Conservation (phyloP, 2,113 vertebrate genomes). For the Brachypteracias leptosomus region DNA sequence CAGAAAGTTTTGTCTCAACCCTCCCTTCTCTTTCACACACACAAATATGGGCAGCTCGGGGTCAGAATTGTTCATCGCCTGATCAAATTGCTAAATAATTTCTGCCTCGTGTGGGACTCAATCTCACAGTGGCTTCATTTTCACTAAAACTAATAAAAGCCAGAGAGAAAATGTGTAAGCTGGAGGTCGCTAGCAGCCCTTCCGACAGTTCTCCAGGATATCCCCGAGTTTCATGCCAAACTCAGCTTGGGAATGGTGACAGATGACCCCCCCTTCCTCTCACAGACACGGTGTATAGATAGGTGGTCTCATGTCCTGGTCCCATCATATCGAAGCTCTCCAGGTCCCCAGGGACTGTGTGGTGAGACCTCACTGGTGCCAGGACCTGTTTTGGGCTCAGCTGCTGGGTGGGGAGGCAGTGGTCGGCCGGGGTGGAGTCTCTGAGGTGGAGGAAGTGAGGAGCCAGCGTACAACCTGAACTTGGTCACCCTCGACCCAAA, state of each 20-base stretch:
- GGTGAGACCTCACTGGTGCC: background rate
- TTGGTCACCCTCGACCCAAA: constrained; percentile 20
- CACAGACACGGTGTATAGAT: background rate
- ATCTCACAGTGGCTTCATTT: background rate
- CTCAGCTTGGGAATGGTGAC: background rate
- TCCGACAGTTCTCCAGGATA: background rate
- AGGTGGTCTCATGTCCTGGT: background rate
- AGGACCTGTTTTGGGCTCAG: background rate
- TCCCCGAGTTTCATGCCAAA: background rate
- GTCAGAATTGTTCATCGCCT: background rate
- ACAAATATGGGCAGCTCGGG: background rate
- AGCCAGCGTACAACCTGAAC: constrained; percentile 46
- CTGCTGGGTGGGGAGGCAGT: background rate
- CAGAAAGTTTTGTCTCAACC: background rate
- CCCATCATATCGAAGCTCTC: fast-evolving
- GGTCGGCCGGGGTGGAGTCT: background rate
- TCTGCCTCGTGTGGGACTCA: background rate
- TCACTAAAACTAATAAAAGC: background rate
- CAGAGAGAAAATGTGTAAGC: background rate
- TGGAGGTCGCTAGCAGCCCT: background rate
- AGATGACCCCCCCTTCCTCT: background rate
- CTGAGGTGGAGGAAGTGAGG: background rate
- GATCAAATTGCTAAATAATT: background rate
- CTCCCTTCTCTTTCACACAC: background rate
- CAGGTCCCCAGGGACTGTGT: background rate